Base-by-base conservation (phyloP, 2,888 invertebrate genomes). In the Erannis defoliaria region DNA sequence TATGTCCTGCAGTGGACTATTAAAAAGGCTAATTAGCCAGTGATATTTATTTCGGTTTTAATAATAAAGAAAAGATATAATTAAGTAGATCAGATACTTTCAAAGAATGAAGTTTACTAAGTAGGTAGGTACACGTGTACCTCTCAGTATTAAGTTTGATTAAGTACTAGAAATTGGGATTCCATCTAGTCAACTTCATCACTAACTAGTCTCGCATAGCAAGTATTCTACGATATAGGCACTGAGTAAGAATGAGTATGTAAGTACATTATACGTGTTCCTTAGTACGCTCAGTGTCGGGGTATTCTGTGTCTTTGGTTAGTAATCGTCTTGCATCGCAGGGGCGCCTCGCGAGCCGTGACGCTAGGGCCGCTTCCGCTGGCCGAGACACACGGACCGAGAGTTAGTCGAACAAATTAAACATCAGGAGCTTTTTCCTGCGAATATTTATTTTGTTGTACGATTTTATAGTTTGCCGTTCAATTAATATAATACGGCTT, bases 331-430 rank as follows among this genome's bases (percentile, higher is more conserved):
- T 84, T 77, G 74, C 77, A 75, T 62, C 46, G 62, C 62, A 84
- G 88, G 89, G 89, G 89, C 89, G 89, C 85, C 85, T 80, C 80
- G 78, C 85, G 76, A 84, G 84, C 85, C 90, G 89, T 88, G 89
- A 89, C 85, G 81, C 68, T 66, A 42, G 55, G 56, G 58, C 55
- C 81, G 83, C 77, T 89, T 86, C 88, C 88, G 88, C 68, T 79
- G 77, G 68, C 37, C 54, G 70, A 45, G 72, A 82, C 81, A 80
- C 70, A 82, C 77, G 56, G 75, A 37, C 73, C 42, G 2, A 12
- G 9, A 23, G 5, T 5, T 35, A 10, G 14, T 8, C 14, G 33
- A 48, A n/a, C 43, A 42, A 14, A 10, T 5, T 10, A 23, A 42
- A n/a, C 43, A 42, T 23, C 19, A 5, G n/a, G n/a, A 35, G n/a